Evolutionary conservation across 1,140 invertebrate species (phyloP), one percentile per base, ranked within the genome.

Genomic region (Carposina sasakii): DNA sequence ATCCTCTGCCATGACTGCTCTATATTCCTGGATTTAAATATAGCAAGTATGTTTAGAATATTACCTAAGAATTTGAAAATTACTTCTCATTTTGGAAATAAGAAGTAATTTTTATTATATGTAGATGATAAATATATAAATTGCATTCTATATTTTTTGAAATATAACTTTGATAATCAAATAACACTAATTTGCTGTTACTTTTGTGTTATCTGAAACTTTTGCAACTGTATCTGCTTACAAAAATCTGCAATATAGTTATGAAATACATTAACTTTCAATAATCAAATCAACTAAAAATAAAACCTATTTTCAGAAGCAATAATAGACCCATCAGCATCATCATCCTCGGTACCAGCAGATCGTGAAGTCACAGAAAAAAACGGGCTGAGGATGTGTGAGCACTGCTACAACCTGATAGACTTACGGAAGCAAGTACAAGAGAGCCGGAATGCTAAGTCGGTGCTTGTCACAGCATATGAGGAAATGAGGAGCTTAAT

Each of bases 1-100:
- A 93, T 99, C 48, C 94, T 99, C 88, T 99, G 98, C 79, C 89
- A 97, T 73, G 91, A 93, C 58, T 99, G 98, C 77, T 98, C 96
- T 12, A 85, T 91, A 54, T 98, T 98, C 83, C 85, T 99, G 51
- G 89, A 93, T 26, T 87, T 96, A 65, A 85, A 90, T 42, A 90
- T 91, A 82, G 97, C 96, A 48, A 91, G 96, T 96, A 88, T 89
- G 91, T 89, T 22, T n/a, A n/a, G n/a, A n/a, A n/a, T n/a, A n/a
- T n/a, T n/a, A n/a, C n/a, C n/a, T n/a, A n/a, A n/a, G n/a, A n/a
- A n/a, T n/a, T n/a, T n/a, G n/a, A n/a, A n/a, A n/a, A n/a, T n/a
- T n/a, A n/a, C n/a, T n/a, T n/a, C n/a, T n/a, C n/a, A n/a, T n/a
- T n/a, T n/a, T n/a, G n/a, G n/a, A n/a, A n/a, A n/a, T n/a, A n/a